Evolutionary conservation across 1,140 invertebrate species (phyloP).

Genomic region (Psix sp.): DNA sequence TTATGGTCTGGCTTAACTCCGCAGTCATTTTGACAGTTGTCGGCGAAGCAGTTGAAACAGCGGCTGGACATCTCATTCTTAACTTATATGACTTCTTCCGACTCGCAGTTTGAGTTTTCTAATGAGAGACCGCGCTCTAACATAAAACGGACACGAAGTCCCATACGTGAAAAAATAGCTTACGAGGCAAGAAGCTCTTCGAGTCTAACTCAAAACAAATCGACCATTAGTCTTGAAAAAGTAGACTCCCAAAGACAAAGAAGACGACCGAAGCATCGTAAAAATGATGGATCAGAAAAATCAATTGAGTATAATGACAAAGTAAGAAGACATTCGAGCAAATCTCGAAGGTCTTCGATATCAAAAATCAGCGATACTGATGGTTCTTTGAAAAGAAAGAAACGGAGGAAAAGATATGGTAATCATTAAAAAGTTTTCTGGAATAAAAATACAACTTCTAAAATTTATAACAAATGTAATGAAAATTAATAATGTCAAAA

Average conservation of each 20-base stretch:
- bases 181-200: constrained; percentile 20
- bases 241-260: constrained; percentile 13
- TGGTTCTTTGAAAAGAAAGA: constrained; percentile 13
- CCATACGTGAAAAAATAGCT: constrained; percentile 19
- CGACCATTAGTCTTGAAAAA: constrained; percentile 13
- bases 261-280: constrained; percentile 30
- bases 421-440: constrained; percentile 5
- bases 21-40: too few relatives aligned
- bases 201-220: constrained; percentile 23
- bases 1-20: too few relatives aligned
- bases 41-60: constrained; percentile 27
- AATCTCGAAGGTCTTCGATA: constrained; percentile 23
- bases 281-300: constrained; percentile 34
- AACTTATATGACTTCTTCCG: constrained; percentile 21
- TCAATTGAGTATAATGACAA: constrained; percentile 17
- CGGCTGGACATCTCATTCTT: constrained; percentile 37
- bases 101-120: constrained; percentile 32
- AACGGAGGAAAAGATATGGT: constrained; percentile 22
- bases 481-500: too few relatives aligned
- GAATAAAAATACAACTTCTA: not conserved
- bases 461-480: not conserved
- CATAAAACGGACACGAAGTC: constrained; percentile 14
- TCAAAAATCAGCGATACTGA: constrained; percentile 27
- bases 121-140: constrained; percentile 25
- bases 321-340: constrained; percentile 11